Evolutionary conservation across 2,113 vertebrate genomes (phyloP), one percentile per base, ranked within the genome.

Genomic region (Otolemur garnettii): DNA sequence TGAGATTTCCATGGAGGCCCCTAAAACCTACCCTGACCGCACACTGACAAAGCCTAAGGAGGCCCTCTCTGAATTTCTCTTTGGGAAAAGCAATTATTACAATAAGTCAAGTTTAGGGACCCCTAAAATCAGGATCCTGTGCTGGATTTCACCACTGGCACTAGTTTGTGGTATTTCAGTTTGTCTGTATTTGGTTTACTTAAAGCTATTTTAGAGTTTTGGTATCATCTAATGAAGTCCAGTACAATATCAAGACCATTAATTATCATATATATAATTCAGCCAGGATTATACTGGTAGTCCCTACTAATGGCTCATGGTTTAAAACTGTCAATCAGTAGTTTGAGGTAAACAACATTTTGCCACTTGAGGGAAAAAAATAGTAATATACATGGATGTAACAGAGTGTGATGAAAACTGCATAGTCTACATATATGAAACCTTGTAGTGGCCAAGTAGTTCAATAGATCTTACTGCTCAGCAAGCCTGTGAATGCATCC

Each of bases 301-400:
- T 45, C 53, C 57, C 38, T 42, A 79, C 19, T 71, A 81, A 71
- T 69, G 35, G 38, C 19, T 64, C n/a, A 38, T 68, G 57, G 72
- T 71, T 84, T 68, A 45, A 82, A 93, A 78, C 38, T 83, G 22
- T 18, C 42, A n/a, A 45, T 87, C 30, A 84, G 33, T 60, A 91
- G 66, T 91, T 79, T 91, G 71, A 84, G 88, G 83, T 71, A 83
- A 88, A 91, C 24, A 88, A 33, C n/a, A 64, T 57, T 66, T 87
- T 72, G 38, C 38, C 35, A 35, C 18, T 38, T 38, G 14, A n/a
- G 9, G n/a, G 11, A 3, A 22, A 30, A n/a, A 64, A 80, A 91
- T 38, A 26, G 26, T 13, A 79, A 60, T 24, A 35, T 4, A 74
- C 50, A 60, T n/a, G 38, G 17, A 59, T 79, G 4, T 82, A 69